Evolutionary conservation across 2,797 vertebrate species (phyloP).

Genomic region (Poecilia wingei): DNA sequence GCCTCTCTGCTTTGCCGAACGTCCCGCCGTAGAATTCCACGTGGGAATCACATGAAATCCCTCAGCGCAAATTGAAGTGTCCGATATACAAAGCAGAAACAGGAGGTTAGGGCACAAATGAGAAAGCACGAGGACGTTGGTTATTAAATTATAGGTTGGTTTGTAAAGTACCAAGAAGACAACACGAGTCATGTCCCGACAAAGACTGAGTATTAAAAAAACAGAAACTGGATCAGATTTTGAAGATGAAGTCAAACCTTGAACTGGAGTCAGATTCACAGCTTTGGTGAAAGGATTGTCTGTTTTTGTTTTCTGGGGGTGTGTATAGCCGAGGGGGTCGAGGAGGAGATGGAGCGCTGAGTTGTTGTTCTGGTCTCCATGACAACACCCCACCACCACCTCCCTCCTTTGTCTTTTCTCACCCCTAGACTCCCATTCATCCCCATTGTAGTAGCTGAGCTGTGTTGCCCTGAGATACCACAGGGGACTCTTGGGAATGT

Average conservation of each 20-base stretch:
- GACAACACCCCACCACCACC: constrained; percentile 54
- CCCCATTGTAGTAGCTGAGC: constrained; percentile 77
- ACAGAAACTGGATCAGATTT: not conserved
- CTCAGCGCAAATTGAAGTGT: constrained; percentile 24
- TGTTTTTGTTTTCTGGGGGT: constrained; percentile 43
- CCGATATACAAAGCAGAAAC: constrained; percentile 9
- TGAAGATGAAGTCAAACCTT: not conserved
- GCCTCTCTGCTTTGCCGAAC: not conserved
- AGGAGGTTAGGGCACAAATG: constrained; percentile 29
- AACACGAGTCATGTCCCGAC: not conserved
- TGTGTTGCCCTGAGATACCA: constrained; percentile 77
- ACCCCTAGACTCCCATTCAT: constrained; percentile 78
- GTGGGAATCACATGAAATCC: constrained; percentile 61
- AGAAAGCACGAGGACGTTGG: constrained; percentile 33
- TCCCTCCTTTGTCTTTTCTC: constrained; percentile 62
- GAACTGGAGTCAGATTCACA: not conserved
- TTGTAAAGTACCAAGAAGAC: constrained; percentile 24
- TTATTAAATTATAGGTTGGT: constrained; percentile 52
- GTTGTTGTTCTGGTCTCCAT: constrained; percentile 74
- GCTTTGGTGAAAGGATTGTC: constrained; percentile 11
- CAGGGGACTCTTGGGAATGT: constrained; percentile 75
- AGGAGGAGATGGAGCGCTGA: constrained; percentile 62
- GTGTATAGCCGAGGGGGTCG: constrained; percentile 36
- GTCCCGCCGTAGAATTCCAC: not conserved
- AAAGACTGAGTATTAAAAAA: not conserved